Conservation (phyloP, 1,140 invertebrate species). For the Drusus annulatus region DNA sequence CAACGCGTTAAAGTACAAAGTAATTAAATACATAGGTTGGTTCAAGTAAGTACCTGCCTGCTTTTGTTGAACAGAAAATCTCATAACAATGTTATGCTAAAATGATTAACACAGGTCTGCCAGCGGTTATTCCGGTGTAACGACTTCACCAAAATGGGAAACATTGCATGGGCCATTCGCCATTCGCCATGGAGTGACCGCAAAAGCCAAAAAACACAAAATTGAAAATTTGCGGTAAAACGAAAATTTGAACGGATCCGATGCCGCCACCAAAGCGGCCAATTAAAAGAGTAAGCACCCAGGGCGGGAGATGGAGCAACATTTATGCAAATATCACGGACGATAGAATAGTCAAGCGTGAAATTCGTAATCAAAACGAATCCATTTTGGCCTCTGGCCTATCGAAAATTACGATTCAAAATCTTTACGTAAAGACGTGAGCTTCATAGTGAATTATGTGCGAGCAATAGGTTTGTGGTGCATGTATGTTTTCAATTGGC, state of each 20-base stretch:
- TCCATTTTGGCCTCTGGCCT: conserved; percentile 23
- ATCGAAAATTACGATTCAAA: background rate
- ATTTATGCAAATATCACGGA: conserved; percentile 58
- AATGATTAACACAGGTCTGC: too few species aligned
- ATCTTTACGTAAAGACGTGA: too few species aligned
- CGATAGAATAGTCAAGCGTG: conserved; percentile 50
- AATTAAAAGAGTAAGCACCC: conserved; percentile 51
- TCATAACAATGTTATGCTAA: too few species aligned
- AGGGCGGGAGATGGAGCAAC: conserved; percentile 19
- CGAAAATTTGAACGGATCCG: background rate
- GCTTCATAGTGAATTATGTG: too few species aligned
- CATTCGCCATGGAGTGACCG: background rate
- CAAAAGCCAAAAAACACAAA: background rate
- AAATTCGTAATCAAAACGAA: conserved; percentile 58
- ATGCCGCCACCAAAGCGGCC: conserved; percentile 34
- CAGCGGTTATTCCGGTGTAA: too few species aligned
- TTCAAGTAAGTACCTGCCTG: background rate
- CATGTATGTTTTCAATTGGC: too few species aligned
- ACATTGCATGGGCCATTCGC: background rate
- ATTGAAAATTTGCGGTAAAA: conserved; percentile 32
- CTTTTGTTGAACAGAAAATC: background rate
- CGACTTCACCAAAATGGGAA: background rate
- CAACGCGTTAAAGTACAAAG: too few species aligned
- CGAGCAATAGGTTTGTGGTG: too few species aligned
- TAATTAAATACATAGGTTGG: too few species aligned